phyloP scores from a whole-genome alignment of 2,888 invertebrate genomes.

The Griposia aprilina region DNA sequence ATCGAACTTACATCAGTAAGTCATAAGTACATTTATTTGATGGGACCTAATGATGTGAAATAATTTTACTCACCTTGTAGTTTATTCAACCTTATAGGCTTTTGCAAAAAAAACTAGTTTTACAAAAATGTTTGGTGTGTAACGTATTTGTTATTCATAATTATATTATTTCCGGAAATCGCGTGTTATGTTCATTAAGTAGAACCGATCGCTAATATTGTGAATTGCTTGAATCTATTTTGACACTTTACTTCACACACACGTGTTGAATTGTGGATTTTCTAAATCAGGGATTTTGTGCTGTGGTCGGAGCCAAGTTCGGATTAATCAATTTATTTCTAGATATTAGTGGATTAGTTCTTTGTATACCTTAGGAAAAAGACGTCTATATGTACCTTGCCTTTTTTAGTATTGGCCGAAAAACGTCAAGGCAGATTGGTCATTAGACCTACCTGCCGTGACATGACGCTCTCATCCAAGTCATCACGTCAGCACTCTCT shows the following conservation, averaged over 20 bases:
- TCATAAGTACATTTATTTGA: slow-evolving; percentile 6
- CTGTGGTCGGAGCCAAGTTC: slow-evolving; percentile 1
- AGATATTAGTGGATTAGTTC: background rate
- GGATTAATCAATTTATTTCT: background rate
- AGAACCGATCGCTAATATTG: slow-evolving; percentile 27
- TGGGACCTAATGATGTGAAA: slow-evolving; percentile 1
- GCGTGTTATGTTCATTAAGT: background rate
- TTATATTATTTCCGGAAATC: slow-evolving; percentile 23
- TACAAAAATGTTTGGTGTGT: background rate
- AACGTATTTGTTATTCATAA: slow-evolving; percentile 19
- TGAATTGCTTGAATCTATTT: slow-evolving; percentile 31
- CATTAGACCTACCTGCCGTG: background rate
- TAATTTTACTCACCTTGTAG: background rate
- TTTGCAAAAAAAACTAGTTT: slow-evolving; percentile 2
- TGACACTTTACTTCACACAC: background rate
- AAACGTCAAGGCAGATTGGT: background rate
- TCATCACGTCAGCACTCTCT: background rate
- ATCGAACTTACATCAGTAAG: slow-evolving; percentile 11
- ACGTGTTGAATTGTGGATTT: slow-evolving; percentile 6
- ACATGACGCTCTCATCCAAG: background rate
- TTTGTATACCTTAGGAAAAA: background rate
- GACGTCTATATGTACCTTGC: background rate
- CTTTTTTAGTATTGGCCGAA: background rate
- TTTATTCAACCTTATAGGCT: background rate
- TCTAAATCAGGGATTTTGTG: background rate